Conservation (phyloP, 2,797 vertebrate species). For the Gallinago stenura region DNA sequence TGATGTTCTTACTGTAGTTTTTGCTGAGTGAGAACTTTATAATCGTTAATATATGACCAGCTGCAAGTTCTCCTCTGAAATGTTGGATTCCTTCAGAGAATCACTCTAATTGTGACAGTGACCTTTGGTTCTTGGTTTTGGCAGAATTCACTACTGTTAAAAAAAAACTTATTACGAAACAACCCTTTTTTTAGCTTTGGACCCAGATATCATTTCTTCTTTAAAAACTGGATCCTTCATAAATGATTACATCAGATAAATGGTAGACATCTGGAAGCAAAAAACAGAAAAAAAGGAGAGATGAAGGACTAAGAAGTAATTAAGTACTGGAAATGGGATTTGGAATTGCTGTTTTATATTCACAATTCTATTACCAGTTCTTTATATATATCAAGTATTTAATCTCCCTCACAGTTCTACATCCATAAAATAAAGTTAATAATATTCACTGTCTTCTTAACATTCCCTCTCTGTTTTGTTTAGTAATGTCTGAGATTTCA, state of each 20-base stretch:
- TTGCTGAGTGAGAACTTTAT: not conserved
- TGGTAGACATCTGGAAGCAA: constrained; percentile 8
- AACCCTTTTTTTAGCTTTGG: not conserved
- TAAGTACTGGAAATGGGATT: constrained; percentile 52
- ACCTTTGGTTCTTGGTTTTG: not conserved
- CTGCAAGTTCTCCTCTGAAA: not conserved
- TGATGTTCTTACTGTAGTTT: not conserved
- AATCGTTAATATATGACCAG: not conserved
- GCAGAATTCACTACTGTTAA: not conserved
- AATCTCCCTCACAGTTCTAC: constrained; percentile 9
- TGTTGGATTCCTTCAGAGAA: not conserved
- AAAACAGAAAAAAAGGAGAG: not conserved
- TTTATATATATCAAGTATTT: constrained; percentile 42
- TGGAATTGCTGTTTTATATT: constrained; percentile 53
- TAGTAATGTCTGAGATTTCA: not conserved
- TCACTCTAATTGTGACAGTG: not conserved
- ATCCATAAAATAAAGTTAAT: constrained; percentile 25
- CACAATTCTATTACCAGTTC: constrained; percentile 1
- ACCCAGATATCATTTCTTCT: not conserved
- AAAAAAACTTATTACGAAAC: not conserved
- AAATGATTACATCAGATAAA: constrained; percentile 19
- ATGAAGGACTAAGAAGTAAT: constrained; percentile 51
- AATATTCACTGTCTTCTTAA: not conserved
- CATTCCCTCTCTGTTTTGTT: not conserved
- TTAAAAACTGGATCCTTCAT: not conserved